Evolutionary conservation across 1,140 invertebrate genomes (phyloP).

Genomic region (Anadara kagoshimensis): DNA sequence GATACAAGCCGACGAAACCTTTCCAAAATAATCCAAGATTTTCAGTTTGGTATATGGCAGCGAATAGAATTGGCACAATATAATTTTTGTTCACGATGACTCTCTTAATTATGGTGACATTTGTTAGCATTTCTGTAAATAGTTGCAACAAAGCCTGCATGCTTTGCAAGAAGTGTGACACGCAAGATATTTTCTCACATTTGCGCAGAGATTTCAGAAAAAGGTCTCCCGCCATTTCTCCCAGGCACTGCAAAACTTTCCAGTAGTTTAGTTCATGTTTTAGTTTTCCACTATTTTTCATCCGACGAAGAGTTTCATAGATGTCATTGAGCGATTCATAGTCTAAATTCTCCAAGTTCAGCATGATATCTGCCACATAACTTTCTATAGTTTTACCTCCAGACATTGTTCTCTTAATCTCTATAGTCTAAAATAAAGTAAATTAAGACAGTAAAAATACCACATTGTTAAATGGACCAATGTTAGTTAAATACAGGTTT

Average conservation of each 20-base stretch:
- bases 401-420: background rate
- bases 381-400: conserved; percentile 36
- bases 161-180: conserved; percentile 13
- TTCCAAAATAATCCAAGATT: conserved; percentile 9
- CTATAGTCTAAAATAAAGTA: background rate
- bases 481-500: background rate
- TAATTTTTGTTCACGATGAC: conserved; percentile 18
- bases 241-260: conserved; percentile 45
- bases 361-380: conserved; percentile 31
- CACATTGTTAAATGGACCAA: background rate
- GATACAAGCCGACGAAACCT: conserved; percentile 23
- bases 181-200: conserved; percentile 25
- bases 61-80: conserved; percentile 27
- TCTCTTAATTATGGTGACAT: conserved; percentile 39
- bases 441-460: background rate
- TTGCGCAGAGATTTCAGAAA: conserved; percentile 21
- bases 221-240: conserved; percentile 31
- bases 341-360: conserved; percentile 16
- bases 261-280: conserved; percentile 47
- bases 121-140: conserved; percentile 34
- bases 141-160: conserved; percentile 31
- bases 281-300: conserved; percentile 35
- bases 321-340: conserved; percentile 19
- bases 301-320: conserved; percentile 32
- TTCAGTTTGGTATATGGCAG: conserved; percentile 29